phyloP scores from a whole-genome alignment of 1,140 invertebrate genomes.

The Catajapyx aquilonaris region DNA sequence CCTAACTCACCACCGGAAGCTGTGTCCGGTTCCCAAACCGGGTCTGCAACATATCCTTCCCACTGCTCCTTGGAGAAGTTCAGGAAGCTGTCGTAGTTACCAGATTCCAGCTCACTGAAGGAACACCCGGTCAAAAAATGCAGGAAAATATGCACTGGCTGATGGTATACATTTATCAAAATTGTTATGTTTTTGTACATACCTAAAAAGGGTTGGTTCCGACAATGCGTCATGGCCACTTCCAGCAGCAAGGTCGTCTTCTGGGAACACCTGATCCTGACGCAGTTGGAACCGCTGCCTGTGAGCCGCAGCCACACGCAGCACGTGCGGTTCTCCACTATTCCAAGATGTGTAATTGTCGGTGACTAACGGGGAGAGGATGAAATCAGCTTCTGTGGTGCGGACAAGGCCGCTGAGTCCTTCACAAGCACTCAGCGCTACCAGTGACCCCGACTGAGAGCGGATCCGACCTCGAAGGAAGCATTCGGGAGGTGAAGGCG shows the following conservation, averaged over 20 bases:
- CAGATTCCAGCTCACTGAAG: slow-evolving; percentile 6
- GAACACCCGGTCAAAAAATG: slow-evolving; percentile 6
- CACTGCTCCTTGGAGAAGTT: slow-evolving; percentile 16
- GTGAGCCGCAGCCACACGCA: slow-evolving; percentile 2
- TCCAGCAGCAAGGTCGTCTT: slow-evolving; percentile 14
- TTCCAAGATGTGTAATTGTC: background rate
- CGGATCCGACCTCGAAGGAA: background rate
- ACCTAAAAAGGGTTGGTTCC: too few species aligned
- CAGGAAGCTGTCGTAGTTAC: slow-evolving; percentile 1
- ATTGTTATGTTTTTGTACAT: too few species aligned
- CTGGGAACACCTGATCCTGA: slow-evolving; percentile 7
- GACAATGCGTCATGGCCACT: slow-evolving; percentile 11
- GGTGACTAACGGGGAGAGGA: background rate
- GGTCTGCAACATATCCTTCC: slow-evolving; percentile 24
- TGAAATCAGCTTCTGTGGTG: slow-evolving; percentile 2
- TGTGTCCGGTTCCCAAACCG: slow-evolving; percentile 20
- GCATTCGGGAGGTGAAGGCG: background rate
- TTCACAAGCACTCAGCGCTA: slow-evolving; percentile 8
- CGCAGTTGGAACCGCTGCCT: slow-evolving; percentile 1
- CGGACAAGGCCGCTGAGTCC: slow-evolving; percentile 8
- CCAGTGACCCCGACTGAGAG: slow-evolving; percentile 4
- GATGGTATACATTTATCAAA: slow-evolving; percentile 7
- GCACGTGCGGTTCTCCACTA: background rate
- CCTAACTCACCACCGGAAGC: background rate
- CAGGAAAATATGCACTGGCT: slow-evolving; percentile 5